phyloP scores from a whole-genome alignment of 2,888 invertebrate species.

The Drosophila ustulata region DNA sequence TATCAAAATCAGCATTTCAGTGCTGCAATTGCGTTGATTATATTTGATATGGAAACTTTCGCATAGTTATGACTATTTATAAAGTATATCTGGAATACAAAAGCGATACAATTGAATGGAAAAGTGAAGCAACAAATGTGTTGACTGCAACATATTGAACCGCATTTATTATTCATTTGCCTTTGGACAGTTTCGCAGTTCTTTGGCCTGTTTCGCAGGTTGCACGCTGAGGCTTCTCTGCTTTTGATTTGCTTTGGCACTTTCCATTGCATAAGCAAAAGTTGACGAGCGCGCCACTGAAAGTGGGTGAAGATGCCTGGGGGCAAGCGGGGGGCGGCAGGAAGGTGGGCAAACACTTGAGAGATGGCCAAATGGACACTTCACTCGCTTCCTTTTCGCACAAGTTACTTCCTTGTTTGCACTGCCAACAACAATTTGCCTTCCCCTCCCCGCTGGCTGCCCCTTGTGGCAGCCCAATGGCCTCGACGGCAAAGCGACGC shows the following conservation, averaged over 20 bases:
- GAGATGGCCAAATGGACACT: slow-evolving; percentile 50
- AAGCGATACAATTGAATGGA: too few species aligned
- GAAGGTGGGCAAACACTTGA: slow-evolving; percentile 47
- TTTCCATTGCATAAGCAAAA: slow-evolving; percentile 77
- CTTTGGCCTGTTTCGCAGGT: slow-evolving; percentile 37
- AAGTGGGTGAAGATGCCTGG: slow-evolving; percentile 52
- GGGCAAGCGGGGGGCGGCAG: slow-evolving; percentile 4
- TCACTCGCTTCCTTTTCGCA: slow-evolving; percentile 26
- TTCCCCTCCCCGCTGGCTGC: too few species aligned
- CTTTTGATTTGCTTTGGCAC: too few species aligned
- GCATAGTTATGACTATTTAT: too few species aligned
- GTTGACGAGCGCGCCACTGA: too few species aligned
- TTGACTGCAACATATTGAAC: too few species aligned
- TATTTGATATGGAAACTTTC: too few species aligned
- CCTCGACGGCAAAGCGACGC: slow-evolving; percentile 38
- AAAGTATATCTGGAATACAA: not conserved
- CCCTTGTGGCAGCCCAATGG: slow-evolving; percentile 35
- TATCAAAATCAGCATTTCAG: too few species aligned
- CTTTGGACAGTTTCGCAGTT: not conserved
- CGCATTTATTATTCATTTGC: not conserved
- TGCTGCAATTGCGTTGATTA: too few species aligned
- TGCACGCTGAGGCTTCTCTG: too few species aligned
- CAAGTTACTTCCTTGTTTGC: slow-evolving; percentile 73
- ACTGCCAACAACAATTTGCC: slow-evolving; percentile 42
- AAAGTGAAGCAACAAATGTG: too few species aligned